Conservation (phyloP, 2,797 vertebrate genomes). For the Podargus strigoides region DNA sequence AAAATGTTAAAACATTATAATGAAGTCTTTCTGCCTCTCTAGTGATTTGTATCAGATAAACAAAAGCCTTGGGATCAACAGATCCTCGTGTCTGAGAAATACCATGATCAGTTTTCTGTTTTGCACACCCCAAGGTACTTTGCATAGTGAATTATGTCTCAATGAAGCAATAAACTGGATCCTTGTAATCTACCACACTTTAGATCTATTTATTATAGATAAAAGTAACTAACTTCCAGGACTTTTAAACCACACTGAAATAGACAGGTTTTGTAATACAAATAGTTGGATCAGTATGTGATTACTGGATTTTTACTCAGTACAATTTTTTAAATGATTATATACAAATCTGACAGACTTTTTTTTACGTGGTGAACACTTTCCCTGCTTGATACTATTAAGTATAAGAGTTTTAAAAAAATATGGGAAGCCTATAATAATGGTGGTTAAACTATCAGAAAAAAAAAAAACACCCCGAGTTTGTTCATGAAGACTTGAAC, state of each 20-base stretch:
- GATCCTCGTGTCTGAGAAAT: not conserved
- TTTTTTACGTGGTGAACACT: not conserved
- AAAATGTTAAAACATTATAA: not conserved
- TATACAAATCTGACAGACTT: not conserved
- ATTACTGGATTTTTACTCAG: not conserved
- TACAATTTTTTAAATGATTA: rapidly evolving
- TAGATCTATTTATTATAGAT: not conserved
- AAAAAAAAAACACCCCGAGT: too few species aligned
- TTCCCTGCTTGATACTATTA: not conserved
- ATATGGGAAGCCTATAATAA: not conserved
- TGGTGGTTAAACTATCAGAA: not conserved
- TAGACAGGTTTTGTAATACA: rapidly evolving
- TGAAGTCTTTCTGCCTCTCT: not conserved
- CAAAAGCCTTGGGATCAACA: not conserved
- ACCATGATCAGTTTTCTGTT: not conserved
- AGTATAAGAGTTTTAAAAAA: not conserved
- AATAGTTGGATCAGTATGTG: not conserved
- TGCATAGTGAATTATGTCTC: not conserved
- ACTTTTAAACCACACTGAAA: not conserved
- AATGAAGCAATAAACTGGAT: not conserved
- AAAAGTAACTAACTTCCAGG: not conserved
- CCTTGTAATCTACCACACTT: not conserved
- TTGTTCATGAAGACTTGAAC: not conserved
- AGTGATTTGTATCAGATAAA: not conserved
- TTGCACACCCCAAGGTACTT: not conserved